Conservation (phyloP, 2,888 invertebrate species). For the Amaurobius ferox region DNA sequence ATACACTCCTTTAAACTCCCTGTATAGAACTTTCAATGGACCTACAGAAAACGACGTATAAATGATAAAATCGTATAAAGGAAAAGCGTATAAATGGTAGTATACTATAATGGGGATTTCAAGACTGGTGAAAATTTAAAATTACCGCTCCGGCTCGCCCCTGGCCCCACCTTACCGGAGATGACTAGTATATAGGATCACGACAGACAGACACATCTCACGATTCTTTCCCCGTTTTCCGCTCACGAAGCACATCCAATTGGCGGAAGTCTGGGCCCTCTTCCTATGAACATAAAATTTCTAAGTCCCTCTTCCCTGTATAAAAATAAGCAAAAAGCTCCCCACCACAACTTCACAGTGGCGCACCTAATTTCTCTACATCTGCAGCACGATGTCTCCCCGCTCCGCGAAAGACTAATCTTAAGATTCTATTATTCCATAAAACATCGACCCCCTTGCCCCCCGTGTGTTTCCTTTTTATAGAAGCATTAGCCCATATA, state of each 20-base stretch:
- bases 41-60: too few species aligned
- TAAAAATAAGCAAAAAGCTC: conserved; percentile 16
- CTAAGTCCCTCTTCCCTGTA: conserved; percentile 26
- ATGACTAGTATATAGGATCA: neutral
- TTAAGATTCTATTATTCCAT: conserved; percentile 56
- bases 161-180: too few species aligned
- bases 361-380: conserved; percentile 58
- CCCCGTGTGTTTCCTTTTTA: conserved; percentile 13
- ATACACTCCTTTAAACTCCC: too few species aligned
- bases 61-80: too few species aligned
- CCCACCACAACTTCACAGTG: conserved; percentile 22
- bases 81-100: too few species aligned
- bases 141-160: too few species aligned
- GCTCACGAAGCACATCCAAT: conserved; percentile 42
- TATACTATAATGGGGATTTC: too few species aligned
- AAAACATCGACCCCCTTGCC: conserved; percentile 46
- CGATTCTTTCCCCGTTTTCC: conserved; percentile 12
- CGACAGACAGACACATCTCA: conserved; percentile 1
- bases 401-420: conserved; percentile 34
- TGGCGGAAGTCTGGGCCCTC: conserved; percentile 39
- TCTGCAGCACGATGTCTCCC: conserved; percentile 41
- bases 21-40: too few species aligned
- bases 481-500: conserved; percentile 22
- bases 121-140: too few species aligned
- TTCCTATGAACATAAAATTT: conserved; percentile 42